A percentile compares a stretch with the other conserved stretches of the same genome.
Conservation (phyloP, 2,888 invertebrate species). For the Parnassius apollo region DNA sequence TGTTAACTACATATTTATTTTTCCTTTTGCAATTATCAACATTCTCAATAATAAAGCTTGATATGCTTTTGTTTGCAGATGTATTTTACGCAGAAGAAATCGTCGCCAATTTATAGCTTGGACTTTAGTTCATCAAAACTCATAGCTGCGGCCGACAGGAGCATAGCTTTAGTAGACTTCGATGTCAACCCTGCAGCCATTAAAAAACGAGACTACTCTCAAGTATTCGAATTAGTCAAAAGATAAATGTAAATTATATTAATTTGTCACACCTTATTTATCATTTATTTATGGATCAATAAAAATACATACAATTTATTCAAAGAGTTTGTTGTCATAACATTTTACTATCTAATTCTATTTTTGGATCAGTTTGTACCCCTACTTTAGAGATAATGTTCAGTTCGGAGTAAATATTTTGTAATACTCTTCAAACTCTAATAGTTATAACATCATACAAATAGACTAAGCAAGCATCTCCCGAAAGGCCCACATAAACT, state of each 20-base stretch:
- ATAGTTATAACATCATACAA: no score
- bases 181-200: constrained; percentile 42
- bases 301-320: background rate
- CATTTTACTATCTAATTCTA: no score
- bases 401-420: no score
- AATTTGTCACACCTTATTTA: background rate
- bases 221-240: constrained; percentile 46
- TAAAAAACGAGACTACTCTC: constrained; percentile 53
- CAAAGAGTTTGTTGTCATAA: background rate
- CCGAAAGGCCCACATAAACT: no score
- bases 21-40: no score
- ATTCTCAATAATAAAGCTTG: no score
- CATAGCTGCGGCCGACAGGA: constrained; percentile 62
- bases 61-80: constrained; percentile 52
- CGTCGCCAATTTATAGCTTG: constrained; percentile 67
- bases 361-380: no score
- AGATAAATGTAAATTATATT: constrained; percentile 23
- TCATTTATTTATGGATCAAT: no score
- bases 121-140: constrained; percentile 63
- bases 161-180: constrained; percentile 57
- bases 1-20: no score
- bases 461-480: no score
- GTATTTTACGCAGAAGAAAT: constrained; percentile 64
- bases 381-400: no score
- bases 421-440: no score